Evolutionary conservation across 2,113 vertebrate species (phyloP).

Genomic region (Atrichornis clamosus): DNA sequence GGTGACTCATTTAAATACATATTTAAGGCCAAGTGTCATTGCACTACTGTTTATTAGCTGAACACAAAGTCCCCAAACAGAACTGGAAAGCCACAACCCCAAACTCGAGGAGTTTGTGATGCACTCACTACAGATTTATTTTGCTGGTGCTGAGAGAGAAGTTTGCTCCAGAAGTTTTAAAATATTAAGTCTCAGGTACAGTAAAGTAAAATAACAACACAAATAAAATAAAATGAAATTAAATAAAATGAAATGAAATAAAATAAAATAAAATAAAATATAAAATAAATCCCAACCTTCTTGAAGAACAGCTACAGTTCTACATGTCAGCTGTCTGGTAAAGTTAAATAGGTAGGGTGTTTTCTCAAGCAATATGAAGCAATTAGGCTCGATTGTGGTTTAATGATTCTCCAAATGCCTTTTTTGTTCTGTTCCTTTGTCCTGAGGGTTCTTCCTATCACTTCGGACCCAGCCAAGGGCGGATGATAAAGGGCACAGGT

Average conservation of each 20-base stretch:
- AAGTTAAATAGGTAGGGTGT: neutral
- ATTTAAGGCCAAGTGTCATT: slow-evolving; percentile 2
- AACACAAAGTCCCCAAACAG: neutral
- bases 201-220: neutral
- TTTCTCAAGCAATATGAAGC: neutral
- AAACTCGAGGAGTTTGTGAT: neutral
- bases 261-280: neutral
- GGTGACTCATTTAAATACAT: slow-evolving; percentile 13
- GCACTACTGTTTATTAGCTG: neutral
- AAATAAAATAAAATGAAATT: neutral
- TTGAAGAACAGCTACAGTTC: neutral
- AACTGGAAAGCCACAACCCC: neutral
- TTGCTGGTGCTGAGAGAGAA: neutral
- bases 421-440: slow-evolving; percentile 40
- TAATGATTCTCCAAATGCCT: slow-evolving; percentile 42
- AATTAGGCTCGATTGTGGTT: slow-evolving; percentile 8
- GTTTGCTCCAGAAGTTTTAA: neutral
- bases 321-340: neutral
- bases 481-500: neutral
- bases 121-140: neutral
- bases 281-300: too few relatives aligned
- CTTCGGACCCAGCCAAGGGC: neutral
- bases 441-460: neutral
- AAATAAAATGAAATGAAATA: neutral
- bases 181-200: neutral